Base-by-base conservation (phyloP, 2,113 vertebrate genomes). In the Crotalus helleri region DNA sequence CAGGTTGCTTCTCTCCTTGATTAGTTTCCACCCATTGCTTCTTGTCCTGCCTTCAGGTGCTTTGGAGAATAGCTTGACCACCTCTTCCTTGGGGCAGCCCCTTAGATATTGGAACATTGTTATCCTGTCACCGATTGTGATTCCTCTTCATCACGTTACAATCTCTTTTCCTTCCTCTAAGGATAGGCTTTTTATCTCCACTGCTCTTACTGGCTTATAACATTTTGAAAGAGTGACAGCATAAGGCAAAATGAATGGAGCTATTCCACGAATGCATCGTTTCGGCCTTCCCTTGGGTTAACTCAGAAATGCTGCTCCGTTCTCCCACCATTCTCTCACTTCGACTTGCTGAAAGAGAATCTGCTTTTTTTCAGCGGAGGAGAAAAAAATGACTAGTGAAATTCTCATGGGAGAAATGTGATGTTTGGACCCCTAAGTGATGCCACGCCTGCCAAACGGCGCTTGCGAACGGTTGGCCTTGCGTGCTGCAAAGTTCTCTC, bases 331-430 rank as follows among this genome's bases (percentile, higher is more conserved):
- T 61, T 26, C 59, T 13, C 61, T n/a, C 29, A 12, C 2, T 69
- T 33, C 64, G 15, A 33, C 64, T 69, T 33, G 64, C 0, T 15
- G 5, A 15, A 69, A 69, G 64, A 69, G 12, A 69, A 15, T 33
- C 10, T 33, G 12, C 29, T 15, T 15, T 0, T 15, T n/a, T n/a
- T 5, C 5, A n/a, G 1, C 1, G 5, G 57, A 58, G 12, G 2
- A 33, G 29, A 15, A 15, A 69, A 69, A 15, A 69, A 69, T 19
- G 17, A 24, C 59, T 61, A 11, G 64, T 33, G 64, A 33, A 69
- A 69, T 17, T 69, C n/a, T 33, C 64, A 13, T 0, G 29, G 29
- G 64, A 33, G 12, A 33, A 69, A 69, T n/a, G 29, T 15, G 64
- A n/a, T 1, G 12, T 15, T 33, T n/a, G 29, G 4, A 2, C 13